phyloP scores from a whole-genome alignment of 2,113 vertebrate genomes.

The Bubo bubo region DNA sequence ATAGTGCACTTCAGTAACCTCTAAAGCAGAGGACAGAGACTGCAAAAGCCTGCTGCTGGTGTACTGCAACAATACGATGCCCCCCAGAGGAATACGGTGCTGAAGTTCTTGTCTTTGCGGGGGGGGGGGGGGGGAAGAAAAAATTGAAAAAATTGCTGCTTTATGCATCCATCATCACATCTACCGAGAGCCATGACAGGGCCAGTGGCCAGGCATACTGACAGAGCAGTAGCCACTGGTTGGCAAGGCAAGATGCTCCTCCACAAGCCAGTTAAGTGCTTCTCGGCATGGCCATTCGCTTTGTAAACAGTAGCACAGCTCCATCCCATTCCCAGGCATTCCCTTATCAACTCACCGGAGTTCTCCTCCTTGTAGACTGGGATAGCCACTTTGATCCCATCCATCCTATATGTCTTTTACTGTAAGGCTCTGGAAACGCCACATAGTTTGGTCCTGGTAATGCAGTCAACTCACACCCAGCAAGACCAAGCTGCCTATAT shows the following conservation, averaged over 20 bases:
- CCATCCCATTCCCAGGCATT: neutral
- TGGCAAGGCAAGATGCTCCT: neutral
- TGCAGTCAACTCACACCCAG: neutral
- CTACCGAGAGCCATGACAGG: rapidly evolving
- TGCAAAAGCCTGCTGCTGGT: neutral
- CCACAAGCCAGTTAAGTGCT: neutral
- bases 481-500: neutral
- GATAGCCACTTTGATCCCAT: neutral
- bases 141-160: neutral
- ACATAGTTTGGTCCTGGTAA: neutral
- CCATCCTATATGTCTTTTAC: rapidly evolving
- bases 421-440: neutral
- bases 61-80: neutral
- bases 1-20: neutral
- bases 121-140: neutral
- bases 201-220: neutral
- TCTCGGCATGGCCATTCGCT: neutral
- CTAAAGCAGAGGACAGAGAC: neutral
- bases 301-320: neutral
- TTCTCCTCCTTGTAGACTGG: neutral
- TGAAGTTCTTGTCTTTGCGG: neutral
- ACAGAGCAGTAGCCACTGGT: neutral
- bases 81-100: neutral
- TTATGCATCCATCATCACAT: neutral
- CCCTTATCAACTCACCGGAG: neutral